These are phyloP conservation scores for Bovichtus variegatus DNA, from an alignment of 2,797 vertebrate genomes.

Conservation along the genomic window DNA sequence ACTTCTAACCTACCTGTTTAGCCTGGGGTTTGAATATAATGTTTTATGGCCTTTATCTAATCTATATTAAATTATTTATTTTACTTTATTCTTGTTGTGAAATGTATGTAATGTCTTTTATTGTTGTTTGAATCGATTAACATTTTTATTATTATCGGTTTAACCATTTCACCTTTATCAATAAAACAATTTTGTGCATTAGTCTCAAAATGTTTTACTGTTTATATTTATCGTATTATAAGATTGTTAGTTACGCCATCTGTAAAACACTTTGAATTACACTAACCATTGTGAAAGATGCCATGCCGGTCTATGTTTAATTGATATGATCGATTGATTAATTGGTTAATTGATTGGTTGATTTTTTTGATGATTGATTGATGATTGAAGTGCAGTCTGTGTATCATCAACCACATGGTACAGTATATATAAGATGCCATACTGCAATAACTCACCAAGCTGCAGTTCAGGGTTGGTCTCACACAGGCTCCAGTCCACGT, in stretches of 20 bases:
- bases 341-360: too few relatives aligned
- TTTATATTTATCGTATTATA: neutral
- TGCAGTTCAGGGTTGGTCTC: slow-evolving; percentile 91
- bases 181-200: too few relatives aligned
- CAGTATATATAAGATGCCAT: neutral
- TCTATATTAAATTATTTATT: neutral
- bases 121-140: too few relatives aligned
- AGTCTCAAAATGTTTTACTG: neutral
- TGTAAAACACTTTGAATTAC: neutral
- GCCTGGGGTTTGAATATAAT: neutral
- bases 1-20: too few relatives aligned
- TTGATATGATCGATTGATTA: neutral
- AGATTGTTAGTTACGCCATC: neutral
- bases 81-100: neutral
- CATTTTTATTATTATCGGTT: too few relatives aligned
- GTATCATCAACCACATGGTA: too few relatives aligned
- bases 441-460: slow-evolving; percentile 84
- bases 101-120: neutral
- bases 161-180: too few relatives aligned
- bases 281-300: neutral
- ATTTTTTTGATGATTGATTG: too few relatives aligned
- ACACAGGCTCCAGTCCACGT: slow-evolving; percentile 91
- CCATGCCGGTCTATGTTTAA: neutral
- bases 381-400: neutral
- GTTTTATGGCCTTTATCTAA: neutral